phyloP scores from a whole-genome alignment of 2,113 vertebrate species.

The Struthidea cinerea region DNA sequence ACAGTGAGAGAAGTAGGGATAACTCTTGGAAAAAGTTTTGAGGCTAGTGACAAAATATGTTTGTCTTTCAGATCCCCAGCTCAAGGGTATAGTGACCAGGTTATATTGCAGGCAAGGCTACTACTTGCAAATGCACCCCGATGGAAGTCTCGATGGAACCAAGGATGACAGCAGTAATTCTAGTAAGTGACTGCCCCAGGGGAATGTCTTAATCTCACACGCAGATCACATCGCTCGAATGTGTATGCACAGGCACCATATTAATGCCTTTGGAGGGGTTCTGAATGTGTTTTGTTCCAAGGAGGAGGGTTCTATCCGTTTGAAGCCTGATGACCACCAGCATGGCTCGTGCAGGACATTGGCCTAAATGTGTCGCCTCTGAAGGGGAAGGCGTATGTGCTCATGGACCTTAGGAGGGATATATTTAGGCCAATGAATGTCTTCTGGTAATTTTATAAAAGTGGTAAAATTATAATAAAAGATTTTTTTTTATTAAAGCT shows the following conservation, averaged over 20 bases:
- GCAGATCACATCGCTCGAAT: neutral
- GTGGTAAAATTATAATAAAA: neutral
- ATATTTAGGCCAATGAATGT: conserved; percentile 1
- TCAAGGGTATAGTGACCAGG: conserved; percentile 99
- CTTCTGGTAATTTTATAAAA: neutral
- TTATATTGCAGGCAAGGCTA: conserved; percentile 99
- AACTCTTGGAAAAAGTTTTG: conserved; percentile 35
- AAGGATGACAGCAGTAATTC: conserved; percentile 99
- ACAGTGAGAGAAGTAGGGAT: conserved; percentile 32
- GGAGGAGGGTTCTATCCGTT: neutral
- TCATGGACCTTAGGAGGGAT: neutral
- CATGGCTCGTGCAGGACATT: neutral
- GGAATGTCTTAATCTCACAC: neutral
- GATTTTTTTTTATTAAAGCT: neutral
- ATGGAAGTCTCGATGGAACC: conserved; percentile 99
- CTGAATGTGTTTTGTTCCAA: neutral
- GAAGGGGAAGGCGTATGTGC: neutral
- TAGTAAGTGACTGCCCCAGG: conserved; percentile 78
- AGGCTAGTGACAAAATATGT: conserved; percentile 73
- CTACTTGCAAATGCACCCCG: conserved; percentile 99
- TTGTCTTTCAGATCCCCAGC: conserved; percentile 97
- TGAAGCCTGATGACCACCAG: neutral
- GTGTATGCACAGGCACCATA: neutral
- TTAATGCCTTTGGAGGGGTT: conserved; percentile 1
- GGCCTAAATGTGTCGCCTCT: conserved; percentile 13